A percentile compares a stretch with the other conserved stretches of the same genome.
Conservation (phyloP, 2,797 vertebrate species). For the Enteromius treurensis region DNA sequence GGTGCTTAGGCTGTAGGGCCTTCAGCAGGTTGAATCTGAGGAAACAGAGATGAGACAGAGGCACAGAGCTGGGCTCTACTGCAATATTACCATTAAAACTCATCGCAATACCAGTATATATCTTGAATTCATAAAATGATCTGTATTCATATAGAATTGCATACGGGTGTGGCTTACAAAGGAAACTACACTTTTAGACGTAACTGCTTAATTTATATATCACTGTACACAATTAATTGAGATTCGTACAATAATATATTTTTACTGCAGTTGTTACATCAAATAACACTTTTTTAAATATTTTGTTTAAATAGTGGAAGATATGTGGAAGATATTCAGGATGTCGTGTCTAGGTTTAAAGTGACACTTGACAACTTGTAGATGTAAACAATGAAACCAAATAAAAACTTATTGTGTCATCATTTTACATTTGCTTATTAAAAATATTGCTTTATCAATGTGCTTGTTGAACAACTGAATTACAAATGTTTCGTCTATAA, state of each 20-base stretch:
- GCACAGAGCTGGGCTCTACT: slow-evolving; percentile 59
- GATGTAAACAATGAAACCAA: background rate
- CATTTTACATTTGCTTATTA: background rate
- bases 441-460: background rate
- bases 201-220: background rate
- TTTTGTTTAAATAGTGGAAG: background rate
- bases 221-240: background rate
- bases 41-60: slow-evolving; percentile 63
- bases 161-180: background rate
- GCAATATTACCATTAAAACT: slow-evolving; percentile 8
- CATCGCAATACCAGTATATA: slow-evolving; percentile 12
- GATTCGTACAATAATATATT: background rate
- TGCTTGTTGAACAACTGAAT: background rate
- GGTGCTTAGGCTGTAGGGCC: slow-evolving; percentile 80
- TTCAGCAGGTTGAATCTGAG: slow-evolving; percentile 84
- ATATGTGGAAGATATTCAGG: background rate
- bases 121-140: background rate
- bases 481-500: background rate
- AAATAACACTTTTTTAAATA: background rate
- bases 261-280: background rate
- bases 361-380: background rate
- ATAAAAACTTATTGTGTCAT: background rate
- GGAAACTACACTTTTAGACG: background rate
- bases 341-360: background rate
- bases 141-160: background rate